A percentile compares a stretch with the other conserved stretches of the same genome.
Evolutionary conservation across 30 jellyfish, hydroid and myxozoan genomes (phyloP).

Genomic region (Hydractinia echinata): DNA sequence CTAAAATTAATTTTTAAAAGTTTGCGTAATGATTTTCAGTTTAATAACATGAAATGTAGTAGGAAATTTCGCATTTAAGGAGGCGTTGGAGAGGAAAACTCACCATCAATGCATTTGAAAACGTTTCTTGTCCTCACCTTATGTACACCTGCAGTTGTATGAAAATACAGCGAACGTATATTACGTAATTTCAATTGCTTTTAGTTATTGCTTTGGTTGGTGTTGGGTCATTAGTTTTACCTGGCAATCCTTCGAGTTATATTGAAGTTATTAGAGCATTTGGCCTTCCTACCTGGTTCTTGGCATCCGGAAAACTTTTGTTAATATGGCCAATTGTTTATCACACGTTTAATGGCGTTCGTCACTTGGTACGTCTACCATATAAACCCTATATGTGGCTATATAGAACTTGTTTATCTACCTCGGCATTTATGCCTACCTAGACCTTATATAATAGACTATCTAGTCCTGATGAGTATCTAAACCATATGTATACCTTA

Average conservation of each 20-base stretch:
- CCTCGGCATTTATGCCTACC: no score
- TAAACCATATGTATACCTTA: no score
- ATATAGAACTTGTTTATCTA: no score
- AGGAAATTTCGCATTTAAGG: neutral
- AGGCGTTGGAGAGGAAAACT: no score
- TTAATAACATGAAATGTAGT: neutral
- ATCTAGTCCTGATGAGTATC: no score
- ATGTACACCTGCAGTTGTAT: no score
- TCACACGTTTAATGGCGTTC: conserved; percentile 76
- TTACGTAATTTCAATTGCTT: neutral
- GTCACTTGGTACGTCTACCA: conserved; percentile 78
- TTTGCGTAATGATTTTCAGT: no score
- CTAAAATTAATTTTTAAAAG: no score
- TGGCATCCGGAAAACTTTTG: conserved; percentile 53
- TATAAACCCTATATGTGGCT: no score
- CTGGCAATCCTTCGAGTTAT: conserved; percentile 72
- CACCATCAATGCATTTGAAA: no score
- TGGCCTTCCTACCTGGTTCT: conserved; percentile 54
- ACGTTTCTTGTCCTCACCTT: no score
- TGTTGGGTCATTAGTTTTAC: conserved; percentile 68
- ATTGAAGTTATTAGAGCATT: conserved; percentile 61
- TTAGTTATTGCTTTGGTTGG: conserved; percentile 82
- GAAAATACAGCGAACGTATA: neutral
- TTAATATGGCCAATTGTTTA: conserved; percentile 80
- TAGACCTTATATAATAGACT: no score